A percentile compares a stretch with the other conserved stretches of the same genome.
These are phyloP conservation scores for Neoascia interrupta DNA, from an alignment of 2,888 invertebrate genomes.

Conservation along the genomic window DNA sequence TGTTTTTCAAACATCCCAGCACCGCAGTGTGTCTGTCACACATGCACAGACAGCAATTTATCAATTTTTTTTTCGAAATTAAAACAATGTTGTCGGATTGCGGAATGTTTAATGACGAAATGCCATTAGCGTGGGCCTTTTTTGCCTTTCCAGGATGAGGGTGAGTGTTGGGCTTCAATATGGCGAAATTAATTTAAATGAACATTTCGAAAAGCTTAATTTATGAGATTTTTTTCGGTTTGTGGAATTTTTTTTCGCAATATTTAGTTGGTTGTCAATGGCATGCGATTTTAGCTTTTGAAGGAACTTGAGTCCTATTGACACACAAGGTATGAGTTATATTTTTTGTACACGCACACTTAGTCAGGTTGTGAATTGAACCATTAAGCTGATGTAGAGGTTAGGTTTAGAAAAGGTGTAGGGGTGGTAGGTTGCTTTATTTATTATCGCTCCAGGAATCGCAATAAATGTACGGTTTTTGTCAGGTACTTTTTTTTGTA, in stretches of 20 bases:
- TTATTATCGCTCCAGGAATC: slow-evolving; percentile 3
- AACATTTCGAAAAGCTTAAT: slow-evolving; percentile 26
- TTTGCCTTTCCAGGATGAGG: background rate
- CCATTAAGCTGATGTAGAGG: background rate
- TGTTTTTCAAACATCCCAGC: slow-evolving; percentile 5
- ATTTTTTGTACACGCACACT: background rate
- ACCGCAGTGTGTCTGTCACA: background rate
- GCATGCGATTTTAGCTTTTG: slow-evolving; percentile 4
- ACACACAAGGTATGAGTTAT: slow-evolving; percentile 5
- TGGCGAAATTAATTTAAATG: slow-evolving; percentile 43
- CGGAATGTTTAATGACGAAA: slow-evolving; percentile 39
- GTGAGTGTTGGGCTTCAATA: background rate
- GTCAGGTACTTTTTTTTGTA: background rate
- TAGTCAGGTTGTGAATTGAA: too few relatives aligned
- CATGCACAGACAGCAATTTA: slow-evolving; percentile 25
- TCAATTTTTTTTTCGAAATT: slow-evolving; percentile 7
- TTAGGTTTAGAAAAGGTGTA: too few relatives aligned
- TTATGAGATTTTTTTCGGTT: background rate
- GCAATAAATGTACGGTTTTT: slow-evolving; percentile 1
- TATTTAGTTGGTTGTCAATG: slow-evolving; percentile 19
- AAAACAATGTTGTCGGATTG: slow-evolving; percentile 23
- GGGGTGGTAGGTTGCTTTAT: too few relatives aligned
- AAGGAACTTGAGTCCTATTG: background rate
- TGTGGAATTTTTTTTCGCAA: background rate
- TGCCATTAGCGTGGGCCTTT: slow-evolving; percentile 31